phyloP scores from a whole-genome alignment of 2,113 vertebrate genomes.

The Sakesphorus luctuosus region DNA sequence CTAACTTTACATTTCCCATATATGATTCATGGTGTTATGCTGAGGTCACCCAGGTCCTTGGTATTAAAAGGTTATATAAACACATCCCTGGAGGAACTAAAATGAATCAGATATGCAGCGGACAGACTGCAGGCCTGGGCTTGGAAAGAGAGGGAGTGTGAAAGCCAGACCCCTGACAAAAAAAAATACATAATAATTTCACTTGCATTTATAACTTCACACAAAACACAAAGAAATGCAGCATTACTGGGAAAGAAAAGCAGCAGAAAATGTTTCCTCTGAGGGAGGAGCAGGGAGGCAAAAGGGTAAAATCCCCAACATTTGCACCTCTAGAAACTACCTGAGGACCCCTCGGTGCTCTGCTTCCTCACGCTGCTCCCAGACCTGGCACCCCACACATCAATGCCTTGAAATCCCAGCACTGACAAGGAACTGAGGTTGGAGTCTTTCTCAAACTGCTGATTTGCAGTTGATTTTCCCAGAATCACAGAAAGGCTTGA shows the following conservation, averaged over 20 bases:
- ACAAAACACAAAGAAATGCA: not conserved
- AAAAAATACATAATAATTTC: not conserved
- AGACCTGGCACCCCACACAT: not conserved
- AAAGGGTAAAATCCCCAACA: not conserved
- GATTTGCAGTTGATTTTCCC: not conserved
- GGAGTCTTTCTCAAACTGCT: not conserved
- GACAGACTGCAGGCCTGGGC: slow-evolving; percentile 39
- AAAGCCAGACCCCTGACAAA: not conserved
- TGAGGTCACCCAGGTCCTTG: slow-evolving; percentile 44
- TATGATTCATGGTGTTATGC: slow-evolving; percentile 49
- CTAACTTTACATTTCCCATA: slow-evolving; percentile 58
- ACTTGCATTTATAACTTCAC: not conserved
- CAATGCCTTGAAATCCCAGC: not conserved
- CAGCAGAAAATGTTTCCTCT: not conserved
- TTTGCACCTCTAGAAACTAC: not conserved
- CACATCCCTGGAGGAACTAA: slow-evolving; percentile 34
- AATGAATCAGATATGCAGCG: not conserved
- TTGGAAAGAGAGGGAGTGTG: not conserved
- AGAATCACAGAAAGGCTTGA: not conserved
- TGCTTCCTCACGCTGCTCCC: not conserved
- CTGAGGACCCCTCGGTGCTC: not conserved
- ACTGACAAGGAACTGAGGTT: not conserved
- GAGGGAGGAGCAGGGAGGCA: not conserved
- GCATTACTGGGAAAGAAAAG: not conserved
- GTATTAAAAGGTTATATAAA: slow-evolving; percentile 64